These are phyloP conservation scores for Eledone cirrhosa DNA, from an alignment of 2,888 invertebrate genomes.

Conservation along the genomic window DNA sequence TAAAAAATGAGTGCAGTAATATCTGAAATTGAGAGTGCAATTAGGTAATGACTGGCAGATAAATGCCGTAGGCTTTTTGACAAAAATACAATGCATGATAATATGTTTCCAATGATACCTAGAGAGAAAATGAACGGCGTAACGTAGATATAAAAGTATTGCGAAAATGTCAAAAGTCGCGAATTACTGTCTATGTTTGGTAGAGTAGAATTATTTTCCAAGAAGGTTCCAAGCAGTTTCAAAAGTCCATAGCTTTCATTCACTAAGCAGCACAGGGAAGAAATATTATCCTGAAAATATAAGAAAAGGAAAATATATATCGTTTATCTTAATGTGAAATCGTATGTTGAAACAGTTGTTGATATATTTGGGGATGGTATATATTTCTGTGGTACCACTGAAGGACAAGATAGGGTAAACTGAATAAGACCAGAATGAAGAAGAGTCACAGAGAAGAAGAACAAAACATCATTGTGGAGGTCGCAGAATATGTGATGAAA, in stretches of 20 bases:
- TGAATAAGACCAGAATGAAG: neutral
- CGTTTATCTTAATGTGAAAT: neutral
- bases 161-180: conserved; percentile 33
- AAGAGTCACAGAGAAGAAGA: too few species aligned
- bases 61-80: conserved; percentile 74
- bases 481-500: too few species aligned
- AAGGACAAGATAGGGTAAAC: too few species aligned
- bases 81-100: conserved; percentile 81
- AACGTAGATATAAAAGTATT: conserved; percentile 72
- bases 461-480: too few species aligned
- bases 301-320: neutral
- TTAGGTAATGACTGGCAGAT: conserved; percentile 82
- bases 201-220: neutral
- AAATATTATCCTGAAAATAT: neutral
- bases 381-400: too few species aligned
- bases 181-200: neutral
- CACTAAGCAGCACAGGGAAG: neutral
- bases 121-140: conserved; percentile 77
- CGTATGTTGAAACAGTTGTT: too few species aligned
- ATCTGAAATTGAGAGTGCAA: conserved; percentile 80
- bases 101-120: conserved; percentile 80
- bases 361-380: too few species aligned
- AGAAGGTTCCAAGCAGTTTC: neutral
- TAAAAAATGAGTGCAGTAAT: conserved; percentile 76
- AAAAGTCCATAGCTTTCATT: neutral